phyloP scores from a whole-genome alignment of 1,140 invertebrate genomes.

The Trichonephila clavipes region DNA sequence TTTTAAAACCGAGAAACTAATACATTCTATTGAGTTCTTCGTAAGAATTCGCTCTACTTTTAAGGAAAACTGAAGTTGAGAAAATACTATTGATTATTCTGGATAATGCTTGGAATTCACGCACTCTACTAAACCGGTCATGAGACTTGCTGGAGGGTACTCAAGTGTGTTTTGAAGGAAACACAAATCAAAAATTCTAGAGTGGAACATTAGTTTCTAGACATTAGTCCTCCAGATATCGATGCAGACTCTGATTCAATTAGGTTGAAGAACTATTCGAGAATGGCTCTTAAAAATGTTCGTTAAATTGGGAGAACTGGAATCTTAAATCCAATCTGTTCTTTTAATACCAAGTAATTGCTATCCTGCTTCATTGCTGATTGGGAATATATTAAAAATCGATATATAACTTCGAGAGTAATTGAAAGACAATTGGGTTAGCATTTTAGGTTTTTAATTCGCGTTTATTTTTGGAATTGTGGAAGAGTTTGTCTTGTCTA shows the following conservation, averaged over 20 bases:
- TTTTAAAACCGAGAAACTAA: too few species aligned
- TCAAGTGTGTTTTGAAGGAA: not conserved
- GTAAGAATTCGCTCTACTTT: too few species aligned
- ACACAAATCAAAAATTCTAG: not conserved
- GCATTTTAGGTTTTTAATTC: not conserved
- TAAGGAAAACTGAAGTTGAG: not conserved
- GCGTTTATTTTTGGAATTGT: too few species aligned
- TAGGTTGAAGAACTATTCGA: not conserved
- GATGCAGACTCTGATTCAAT: not conserved
- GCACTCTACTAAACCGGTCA: not conserved
- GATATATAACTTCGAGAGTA: not conserved
- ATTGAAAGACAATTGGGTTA: not conserved
- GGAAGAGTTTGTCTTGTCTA: too few species aligned
- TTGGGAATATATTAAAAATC: not conserved
- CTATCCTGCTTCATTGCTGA: not conserved
- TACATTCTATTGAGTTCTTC: too few species aligned
- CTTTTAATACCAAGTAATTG: not conserved
- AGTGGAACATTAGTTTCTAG: not conserved
- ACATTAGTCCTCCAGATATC: not conserved
- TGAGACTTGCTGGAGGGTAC: not conserved
- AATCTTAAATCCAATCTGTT: constrained; percentile 7
- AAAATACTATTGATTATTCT: not conserved
- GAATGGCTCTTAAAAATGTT: not conserved
- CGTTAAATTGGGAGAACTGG: not conserved
- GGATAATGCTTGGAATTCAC: not conserved